phyloP scores from a whole-genome alignment of 1,140 invertebrate species.

The Wasmannia auropunctata region DNA sequence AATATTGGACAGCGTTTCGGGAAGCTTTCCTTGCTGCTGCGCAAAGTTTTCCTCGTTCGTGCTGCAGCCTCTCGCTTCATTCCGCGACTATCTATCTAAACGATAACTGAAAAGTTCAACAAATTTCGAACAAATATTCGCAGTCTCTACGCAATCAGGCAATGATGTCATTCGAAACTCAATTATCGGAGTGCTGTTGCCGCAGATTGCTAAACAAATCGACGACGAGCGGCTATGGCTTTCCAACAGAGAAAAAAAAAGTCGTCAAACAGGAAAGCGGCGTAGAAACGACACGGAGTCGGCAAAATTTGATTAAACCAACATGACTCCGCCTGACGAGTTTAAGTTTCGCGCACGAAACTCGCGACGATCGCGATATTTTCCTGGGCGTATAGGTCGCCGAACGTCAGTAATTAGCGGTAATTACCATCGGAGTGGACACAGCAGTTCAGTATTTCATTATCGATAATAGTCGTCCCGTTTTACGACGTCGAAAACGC shows the following conservation, averaged over 20 bases:
- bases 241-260: too few relatives aligned
- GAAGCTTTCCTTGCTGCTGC: not conserved
- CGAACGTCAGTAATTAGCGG: conserved; percentile 62
- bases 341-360: conserved; percentile 27
- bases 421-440: conserved; percentile 64
- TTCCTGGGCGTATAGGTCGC: conserved; percentile 24
- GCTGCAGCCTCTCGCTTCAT: not conserved
- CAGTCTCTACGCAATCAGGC: conserved; percentile 4
- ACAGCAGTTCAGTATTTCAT: conserved; percentile 64
- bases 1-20: not conserved
- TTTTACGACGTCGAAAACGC: conserved; percentile 48
- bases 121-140: conserved; percentile 1
- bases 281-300: not conserved
- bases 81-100: not conserved
- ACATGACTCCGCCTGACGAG: conserved; percentile 31
- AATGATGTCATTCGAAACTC: conserved; percentile 10
- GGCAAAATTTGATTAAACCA: conserved; percentile 40
- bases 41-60: not conserved
- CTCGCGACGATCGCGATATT: conserved; percentile 36
- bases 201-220: conserved; percentile 51
- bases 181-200: conserved; percentile 25
- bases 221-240: not conserved
- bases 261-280: not conserved
- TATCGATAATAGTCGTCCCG: conserved; percentile 57
- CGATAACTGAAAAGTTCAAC: not conserved